These are phyloP conservation scores for Colletes collaris DNA, from an alignment of 2,888 invertebrate species.

Conservation along the genomic window DNA sequence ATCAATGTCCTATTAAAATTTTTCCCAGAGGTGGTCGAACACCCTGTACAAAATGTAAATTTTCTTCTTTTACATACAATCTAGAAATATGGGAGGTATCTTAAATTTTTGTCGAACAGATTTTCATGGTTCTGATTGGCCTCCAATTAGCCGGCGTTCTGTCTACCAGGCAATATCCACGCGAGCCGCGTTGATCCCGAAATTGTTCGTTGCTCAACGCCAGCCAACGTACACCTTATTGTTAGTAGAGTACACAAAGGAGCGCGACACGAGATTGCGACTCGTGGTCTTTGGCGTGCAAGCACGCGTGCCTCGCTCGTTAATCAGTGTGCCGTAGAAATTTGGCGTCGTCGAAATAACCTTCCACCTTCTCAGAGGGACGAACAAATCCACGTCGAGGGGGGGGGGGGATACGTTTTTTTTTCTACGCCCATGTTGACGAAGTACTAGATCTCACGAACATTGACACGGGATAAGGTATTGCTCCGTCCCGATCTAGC, in stretches of 20 bases:
- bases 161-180: neutral
- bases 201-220: neutral
- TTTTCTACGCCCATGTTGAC: neutral
- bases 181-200: neutral
- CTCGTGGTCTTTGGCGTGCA: slow-evolving; percentile 1
- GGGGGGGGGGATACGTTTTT: neutral
- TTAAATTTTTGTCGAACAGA: neutral
- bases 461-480: slow-evolving; percentile 22
- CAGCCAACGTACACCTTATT: neutral
- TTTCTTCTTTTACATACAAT: too few relatives aligned
- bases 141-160: neutral
- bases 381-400: too few relatives aligned
- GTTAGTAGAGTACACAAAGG: neutral
- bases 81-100: too few relatives aligned
- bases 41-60: too few relatives aligned
- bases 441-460: neutral
- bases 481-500: slow-evolving; percentile 5
- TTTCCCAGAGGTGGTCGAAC: too few relatives aligned
- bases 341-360: neutral
- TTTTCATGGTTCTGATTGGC: neutral
- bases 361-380: neutral
- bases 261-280: slow-evolving; percentile 13
- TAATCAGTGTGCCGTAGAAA: neutral
- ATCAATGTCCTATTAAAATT: too few relatives aligned
- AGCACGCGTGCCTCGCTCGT: neutral